A percentile compares a stretch with the other conserved stretches of the same genome.
Conservation (phyloP, 2,113 vertebrate genomes). For the Poecile atricapillus region DNA sequence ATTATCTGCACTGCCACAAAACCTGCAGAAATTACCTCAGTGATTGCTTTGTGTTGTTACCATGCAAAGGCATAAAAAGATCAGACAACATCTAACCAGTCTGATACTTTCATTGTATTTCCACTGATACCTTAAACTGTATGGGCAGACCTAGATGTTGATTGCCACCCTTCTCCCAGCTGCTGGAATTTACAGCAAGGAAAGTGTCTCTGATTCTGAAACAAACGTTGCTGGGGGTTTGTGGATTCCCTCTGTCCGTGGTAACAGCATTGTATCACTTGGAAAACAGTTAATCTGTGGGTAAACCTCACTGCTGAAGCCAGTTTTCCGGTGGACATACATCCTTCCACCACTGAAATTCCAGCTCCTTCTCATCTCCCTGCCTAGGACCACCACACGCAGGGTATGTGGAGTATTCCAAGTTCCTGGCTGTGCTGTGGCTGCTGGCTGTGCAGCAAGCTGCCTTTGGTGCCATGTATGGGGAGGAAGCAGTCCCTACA, state of each 20-base stretch:
- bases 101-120: neutral
- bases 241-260: neutral
- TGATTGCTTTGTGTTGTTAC: neutral
- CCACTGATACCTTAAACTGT: neutral
- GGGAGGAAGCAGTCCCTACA: neutral
- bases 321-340: neutral
- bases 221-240: neutral
- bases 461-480: fast-evolving
- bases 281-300: neutral
- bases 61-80: neutral
- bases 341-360: neutral
- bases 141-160: neutral
- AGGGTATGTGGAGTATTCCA: fast-evolving
- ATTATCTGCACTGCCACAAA: neutral
- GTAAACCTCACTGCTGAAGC: neutral
- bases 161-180: neutral
- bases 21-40: neutral
- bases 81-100: neutral
- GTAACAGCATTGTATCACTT: neutral
- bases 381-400: neutral
- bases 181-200: neutral
- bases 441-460: neutral
- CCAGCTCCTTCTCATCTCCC: neutral
- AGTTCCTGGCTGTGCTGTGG: fast-evolving
- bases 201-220: neutral